Conservation (phyloP, 2,797 vertebrate genomes). For the Meda fulgida region DNA sequence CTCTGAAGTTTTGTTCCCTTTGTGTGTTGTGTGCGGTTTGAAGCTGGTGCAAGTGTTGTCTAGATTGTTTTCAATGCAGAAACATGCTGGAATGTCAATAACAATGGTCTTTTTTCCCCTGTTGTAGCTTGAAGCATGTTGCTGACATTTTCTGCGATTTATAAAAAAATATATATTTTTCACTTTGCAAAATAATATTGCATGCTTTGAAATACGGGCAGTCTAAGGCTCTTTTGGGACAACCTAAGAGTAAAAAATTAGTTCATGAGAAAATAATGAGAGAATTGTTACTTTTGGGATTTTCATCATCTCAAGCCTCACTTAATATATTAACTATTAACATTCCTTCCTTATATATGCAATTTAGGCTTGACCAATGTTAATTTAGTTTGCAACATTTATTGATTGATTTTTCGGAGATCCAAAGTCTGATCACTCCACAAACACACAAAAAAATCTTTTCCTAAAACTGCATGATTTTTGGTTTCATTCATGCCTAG, state of each 20-base stretch:
- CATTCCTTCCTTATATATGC: background rate
- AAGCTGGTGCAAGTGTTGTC: background rate
- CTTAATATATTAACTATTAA: too few relatives aligned
- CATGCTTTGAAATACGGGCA: background rate
- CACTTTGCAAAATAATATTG: background rate
- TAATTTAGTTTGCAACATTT: background rate
- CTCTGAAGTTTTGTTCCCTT: background rate
- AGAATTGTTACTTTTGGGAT: too few relatives aligned
- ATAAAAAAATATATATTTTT: too few relatives aligned
- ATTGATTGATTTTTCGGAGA: background rate
- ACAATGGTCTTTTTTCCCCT: background rate
- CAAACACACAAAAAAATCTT: background rate
- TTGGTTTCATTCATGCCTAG: background rate
- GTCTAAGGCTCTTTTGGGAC: background rate
- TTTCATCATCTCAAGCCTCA: too few relatives aligned
- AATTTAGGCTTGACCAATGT: background rate
- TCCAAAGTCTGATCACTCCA: background rate
- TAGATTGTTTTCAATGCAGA: background rate
- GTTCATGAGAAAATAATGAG: background rate
- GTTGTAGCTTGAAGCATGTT: too few relatives aligned
- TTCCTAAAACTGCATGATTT: background rate
- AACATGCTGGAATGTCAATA: background rate
- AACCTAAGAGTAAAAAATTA: background rate
- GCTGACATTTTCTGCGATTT: background rate
- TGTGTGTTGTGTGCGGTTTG: slow-evolving; percentile 1